These are phyloP conservation scores for Neelides sp. DNA, from an alignment of 1,140 invertebrate species.

Conservation along the genomic window DNA sequence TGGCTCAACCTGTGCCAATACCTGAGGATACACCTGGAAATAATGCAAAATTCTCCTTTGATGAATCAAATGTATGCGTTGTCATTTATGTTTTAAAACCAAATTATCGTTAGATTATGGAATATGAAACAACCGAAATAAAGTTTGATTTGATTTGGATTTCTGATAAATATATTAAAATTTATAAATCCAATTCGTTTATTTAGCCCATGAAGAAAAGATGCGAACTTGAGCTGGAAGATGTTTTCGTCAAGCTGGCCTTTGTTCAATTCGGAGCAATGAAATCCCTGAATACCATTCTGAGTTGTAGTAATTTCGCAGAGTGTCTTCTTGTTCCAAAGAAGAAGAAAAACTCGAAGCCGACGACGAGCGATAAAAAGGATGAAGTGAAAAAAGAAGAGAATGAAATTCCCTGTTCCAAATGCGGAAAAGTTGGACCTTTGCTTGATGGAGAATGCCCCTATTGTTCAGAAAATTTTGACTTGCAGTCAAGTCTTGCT, in stretches of 20 bases:
- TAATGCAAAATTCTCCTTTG: background rate
- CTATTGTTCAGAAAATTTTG: conserved; percentile 16
- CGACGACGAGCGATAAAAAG: conserved; percentile 30
- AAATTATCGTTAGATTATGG: background rate
- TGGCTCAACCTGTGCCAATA: background rate
- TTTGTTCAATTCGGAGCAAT: conserved; percentile 46
- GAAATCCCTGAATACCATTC: conserved; percentile 42
- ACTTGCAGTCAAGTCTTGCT: conserved; percentile 16
- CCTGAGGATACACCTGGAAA: background rate
- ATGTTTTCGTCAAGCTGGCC: conserved; percentile 36
- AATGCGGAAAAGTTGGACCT: conserved; percentile 21
- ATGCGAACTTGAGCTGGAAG: conserved; percentile 22
- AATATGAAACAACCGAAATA: background rate
- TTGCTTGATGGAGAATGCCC: conserved; percentile 15
- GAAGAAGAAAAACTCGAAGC: conserved; percentile 32
- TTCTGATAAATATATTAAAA: background rate
- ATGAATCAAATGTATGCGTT: background rate
- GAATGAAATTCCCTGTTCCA: conserved; percentile 10
- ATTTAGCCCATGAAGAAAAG: too few species aligned
- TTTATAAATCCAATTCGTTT: conserved; percentile 14
- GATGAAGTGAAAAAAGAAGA: conserved; percentile 7
- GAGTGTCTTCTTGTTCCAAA: conserved; percentile 46
- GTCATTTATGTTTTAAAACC: background rate
- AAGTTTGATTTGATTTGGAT: too few species aligned
- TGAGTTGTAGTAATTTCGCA: conserved; percentile 41